Percentiles rank a stretch among this genome's conserved stretches.
Evolutionary conservation across 1,140 invertebrate genomes (phyloP).

Genomic region (Stegodyphus dumicola): DNA sequence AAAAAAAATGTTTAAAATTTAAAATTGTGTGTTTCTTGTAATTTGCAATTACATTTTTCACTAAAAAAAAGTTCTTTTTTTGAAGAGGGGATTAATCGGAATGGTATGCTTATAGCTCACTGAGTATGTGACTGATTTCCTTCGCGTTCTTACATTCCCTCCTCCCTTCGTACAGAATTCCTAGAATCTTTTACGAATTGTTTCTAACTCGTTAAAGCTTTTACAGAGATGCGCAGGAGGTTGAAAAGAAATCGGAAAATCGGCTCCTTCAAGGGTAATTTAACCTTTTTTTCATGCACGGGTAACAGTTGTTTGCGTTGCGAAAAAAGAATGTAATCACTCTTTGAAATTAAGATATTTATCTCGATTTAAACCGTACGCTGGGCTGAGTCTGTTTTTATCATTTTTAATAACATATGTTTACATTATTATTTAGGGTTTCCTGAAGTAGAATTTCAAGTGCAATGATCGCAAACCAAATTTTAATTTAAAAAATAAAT

Average conservation of each 20-base stretch:
- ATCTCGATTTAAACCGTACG: constrained; percentile 28
- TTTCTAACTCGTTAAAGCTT: constrained; percentile 58
- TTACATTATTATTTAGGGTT: no score
- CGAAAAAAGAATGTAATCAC: constrained; percentile 41
- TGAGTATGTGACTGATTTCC: constrained; percentile 35
- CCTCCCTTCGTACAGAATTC: not conserved
- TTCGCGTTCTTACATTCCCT: constrained; percentile 1
- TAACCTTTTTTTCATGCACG: constrained; percentile 56
- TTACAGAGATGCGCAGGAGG: constrained; percentile 18
- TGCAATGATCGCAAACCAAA: no score
- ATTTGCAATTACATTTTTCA: no score
- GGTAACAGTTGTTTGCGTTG: constrained; percentile 30
- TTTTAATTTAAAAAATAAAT: no score
- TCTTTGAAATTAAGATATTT: constrained; percentile 55
- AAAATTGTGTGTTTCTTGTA: no score
- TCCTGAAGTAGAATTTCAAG: no score
- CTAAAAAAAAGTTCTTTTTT: not conserved
- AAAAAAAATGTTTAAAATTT: no score
- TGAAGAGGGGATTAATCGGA: not conserved
- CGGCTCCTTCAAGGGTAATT: constrained; percentile 51
- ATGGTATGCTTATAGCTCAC: constrained; percentile 36
- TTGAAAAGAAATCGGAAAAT: constrained; percentile 29
- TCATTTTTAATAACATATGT: no score
- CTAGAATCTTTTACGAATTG: constrained; percentile 41
- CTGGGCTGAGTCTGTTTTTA: no score